Evolutionary conservation across 2,797 vertebrate genomes (phyloP), one percentile per base, ranked within the genome.

Genomic region (Pseudomugil tenellus): DNA sequence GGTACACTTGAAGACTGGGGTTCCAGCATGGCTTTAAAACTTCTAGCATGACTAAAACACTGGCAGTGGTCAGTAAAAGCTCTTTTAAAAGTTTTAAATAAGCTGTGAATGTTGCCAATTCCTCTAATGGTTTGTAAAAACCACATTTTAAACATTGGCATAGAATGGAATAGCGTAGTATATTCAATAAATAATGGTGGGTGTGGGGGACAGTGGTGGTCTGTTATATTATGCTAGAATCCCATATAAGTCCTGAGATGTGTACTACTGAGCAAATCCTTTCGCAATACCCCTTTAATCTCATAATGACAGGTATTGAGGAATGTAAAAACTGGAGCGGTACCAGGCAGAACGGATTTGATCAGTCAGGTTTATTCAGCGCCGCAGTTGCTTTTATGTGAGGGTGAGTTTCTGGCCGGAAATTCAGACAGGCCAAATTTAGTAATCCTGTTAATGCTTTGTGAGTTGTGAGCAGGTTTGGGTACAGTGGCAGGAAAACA

Each of bases 401-500:
- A 12, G 13, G 79, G 66, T 59, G 28, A 63, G 67, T 73, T 49
- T 64, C 34, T 58, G 58, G 52, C 52, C 48, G 28, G 78, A 82
- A 66, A 68, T 76, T 62, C n/a, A 74, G 39, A 37, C 65, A 14
- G 32, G 62, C 68, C 37, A 3, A 79, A 58, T 57, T 66, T 56
- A 31, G 72, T 79, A 84, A 85, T 81, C 81, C 77, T 37, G 62
- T 66, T 77, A 65, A 57, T 48, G 63, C 46, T 68, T 60, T 32
- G 62, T 75, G 73, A 77, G 60, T 68, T 66, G 56, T 29, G 70
- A 70, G 63, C 48, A 77, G 74, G 72, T 79, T 79, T 76, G 58
- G 63, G 76, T 84, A 83, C 81, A 82, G 84, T 81, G 74, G 74
- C 72, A 52, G 25, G 54, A 37, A 78, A 72, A 92, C 91, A 92